Evolutionary conservation across 2,797 vertebrate species (phyloP).

Genomic region (Clangula hyemalis): DNA sequence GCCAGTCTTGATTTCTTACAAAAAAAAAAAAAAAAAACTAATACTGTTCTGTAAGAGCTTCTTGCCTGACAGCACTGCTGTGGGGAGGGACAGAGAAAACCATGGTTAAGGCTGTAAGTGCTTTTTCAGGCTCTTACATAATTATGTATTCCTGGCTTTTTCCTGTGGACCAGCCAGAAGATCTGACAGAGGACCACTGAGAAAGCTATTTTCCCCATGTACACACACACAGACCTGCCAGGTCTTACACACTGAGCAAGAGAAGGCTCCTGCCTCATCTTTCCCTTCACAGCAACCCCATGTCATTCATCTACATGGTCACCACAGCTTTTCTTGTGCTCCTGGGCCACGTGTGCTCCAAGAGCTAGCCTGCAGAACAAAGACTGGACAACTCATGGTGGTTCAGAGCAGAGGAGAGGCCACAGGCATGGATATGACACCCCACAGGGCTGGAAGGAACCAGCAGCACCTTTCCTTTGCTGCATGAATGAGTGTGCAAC

Average conservation of each 20-base stretch:
- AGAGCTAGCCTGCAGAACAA: background rate
- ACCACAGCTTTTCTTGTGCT: background rate
- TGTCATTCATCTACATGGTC: background rate
- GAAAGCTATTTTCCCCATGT: background rate
- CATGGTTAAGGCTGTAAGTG: background rate
- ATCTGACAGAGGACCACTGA: background rate
- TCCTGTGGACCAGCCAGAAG: background rate
- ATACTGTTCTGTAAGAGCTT: background rate
- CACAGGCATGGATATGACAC: fast-evolving
- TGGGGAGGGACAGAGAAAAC: background rate
- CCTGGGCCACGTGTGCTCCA: background rate
- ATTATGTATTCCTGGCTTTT: background rate
- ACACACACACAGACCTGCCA: background rate
- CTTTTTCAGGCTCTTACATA: background rate
- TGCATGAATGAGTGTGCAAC: fast-evolving
- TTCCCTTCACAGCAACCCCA: background rate
- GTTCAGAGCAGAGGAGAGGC: background rate
- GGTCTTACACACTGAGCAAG: background rate
- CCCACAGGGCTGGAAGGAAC: background rate
- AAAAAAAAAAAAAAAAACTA: background rate
- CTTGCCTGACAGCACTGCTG: background rate
- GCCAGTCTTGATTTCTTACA: background rate
- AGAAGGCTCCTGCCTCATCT: background rate
- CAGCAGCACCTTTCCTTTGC: background rate
- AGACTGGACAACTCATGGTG: background rate